Base-by-base conservation (phyloP, 2,113 vertebrate genomes). In the Chamaea fasciata region DNA sequence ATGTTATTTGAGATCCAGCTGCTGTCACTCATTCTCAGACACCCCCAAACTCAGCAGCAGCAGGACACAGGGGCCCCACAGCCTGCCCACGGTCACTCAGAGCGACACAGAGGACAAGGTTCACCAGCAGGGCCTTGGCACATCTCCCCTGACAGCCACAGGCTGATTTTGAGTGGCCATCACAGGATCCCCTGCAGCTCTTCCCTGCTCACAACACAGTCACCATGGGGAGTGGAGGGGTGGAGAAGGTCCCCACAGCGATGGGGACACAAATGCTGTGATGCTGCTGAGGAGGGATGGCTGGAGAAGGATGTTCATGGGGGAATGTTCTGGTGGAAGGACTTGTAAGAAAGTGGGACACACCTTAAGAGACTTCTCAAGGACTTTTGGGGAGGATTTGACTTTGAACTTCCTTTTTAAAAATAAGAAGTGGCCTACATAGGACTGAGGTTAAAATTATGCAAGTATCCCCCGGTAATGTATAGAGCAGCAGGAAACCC, bases 361-460 rank as follows among this genome's bases (percentile, higher is more conserved):
- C 33, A n/a, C 55, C 42, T 80, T 77, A 79, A 87, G 63, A 92
- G 50, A 67, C 63, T 95, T 94, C 49, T 71, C 81, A 91, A 92
- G 83, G 86, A 96, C 80, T 84, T 94, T 91, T 56, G 5, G 78
- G 75, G 19, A 92, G 79, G 75, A 83, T 83, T 92, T 90, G 93
- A 95, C 96, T 91, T 95, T 93, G 81, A 87, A 68, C 4, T 78
- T 75, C 74, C 81, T 87, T 91, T 87, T 91, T 87, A 91, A 95
- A 92, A 95, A 85, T 95, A 94, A 91, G 73, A 95, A 80, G 16
- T 95, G 94, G 24, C 95, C 96, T 96, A 95, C 75, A 92, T 96
- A 94, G 24, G 57, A 24, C 46, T 21, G 63, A 85, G 42, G 30
- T 16, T 69, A 90, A 76, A 96, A 73, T 94, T 31, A 80, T 47